phyloP scores from a whole-genome alignment of 2,888 invertebrate genomes.

The Arctia plantaginis region DNA sequence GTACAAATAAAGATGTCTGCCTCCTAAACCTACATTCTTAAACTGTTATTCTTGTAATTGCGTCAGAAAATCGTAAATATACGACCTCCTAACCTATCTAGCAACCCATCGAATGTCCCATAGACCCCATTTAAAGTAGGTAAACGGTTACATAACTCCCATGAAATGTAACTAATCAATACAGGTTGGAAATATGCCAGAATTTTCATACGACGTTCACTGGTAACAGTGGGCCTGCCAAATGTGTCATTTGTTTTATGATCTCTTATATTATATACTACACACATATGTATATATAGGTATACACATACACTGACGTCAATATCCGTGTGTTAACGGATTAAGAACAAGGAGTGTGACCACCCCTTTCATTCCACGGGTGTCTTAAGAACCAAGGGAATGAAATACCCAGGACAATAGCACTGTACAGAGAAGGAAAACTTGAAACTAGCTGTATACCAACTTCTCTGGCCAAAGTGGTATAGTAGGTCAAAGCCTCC shows the following conservation, averaged over 20 bases:
- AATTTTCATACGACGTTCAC: slow-evolving; percentile 25
- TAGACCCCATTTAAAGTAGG: background rate
- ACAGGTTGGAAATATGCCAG: slow-evolving; percentile 58
- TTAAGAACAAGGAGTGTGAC: no score
- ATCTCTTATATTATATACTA: background rate
- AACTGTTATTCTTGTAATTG: background rate
- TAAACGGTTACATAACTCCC: slow-evolving; percentile 46
- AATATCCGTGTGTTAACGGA: no score
- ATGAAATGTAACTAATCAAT: slow-evolving; percentile 55
- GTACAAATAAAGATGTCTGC: background rate
- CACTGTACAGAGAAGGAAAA: no score
- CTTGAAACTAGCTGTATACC: no score
- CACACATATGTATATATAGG: no score
- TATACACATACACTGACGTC: no score
- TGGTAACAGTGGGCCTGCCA: slow-evolving; percentile 28
- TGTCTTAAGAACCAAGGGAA: no score
- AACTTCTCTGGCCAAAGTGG: no score
- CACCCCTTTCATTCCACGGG: no score
- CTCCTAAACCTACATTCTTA: background rate
- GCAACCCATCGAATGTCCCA: slow-evolving; percentile 8
- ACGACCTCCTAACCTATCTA: background rate
- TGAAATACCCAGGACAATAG: no score
- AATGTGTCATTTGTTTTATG: slow-evolving; percentile 21
- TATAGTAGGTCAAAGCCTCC: no score
- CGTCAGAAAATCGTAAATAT: background rate